phyloP scores from a whole-genome alignment of 2,888 invertebrate genomes.

The Epinotia bilunana region DNA sequence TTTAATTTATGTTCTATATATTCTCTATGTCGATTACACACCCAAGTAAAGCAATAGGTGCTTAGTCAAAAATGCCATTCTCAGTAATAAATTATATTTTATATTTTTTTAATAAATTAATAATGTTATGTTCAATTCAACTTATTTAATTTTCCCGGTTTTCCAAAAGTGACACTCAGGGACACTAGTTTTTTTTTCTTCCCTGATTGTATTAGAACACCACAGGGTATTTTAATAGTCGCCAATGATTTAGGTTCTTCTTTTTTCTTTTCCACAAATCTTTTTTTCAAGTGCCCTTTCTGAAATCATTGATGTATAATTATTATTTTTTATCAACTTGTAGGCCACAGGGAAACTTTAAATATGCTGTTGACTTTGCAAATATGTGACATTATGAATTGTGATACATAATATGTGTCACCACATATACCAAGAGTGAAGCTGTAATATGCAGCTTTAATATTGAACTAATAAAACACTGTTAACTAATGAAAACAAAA shows the following conservation, averaged over 20 bases:
- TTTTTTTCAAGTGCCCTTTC: slow-evolving; percentile 48
- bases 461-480: slow-evolving; percentile 22
- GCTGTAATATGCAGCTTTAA: slow-evolving; percentile 4
- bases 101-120: slow-evolving; percentile 34
- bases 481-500: slow-evolving; percentile 17
- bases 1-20: slow-evolving; percentile 75
- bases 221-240: slow-evolving; percentile 62
- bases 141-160: slow-evolving; percentile 47
- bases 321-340: background rate
- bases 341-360: background rate
- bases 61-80: slow-evolving; percentile 43
- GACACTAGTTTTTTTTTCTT: slow-evolving; percentile 61
- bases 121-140: background rate
- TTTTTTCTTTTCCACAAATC: slow-evolving; percentile 37
- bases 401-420: background rate
- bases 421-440: background rate
- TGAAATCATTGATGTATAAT: slow-evolving; percentile 52
- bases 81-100: slow-evolving; percentile 37
- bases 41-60: slow-evolving; percentile 61
- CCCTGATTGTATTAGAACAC: slow-evolving; percentile 61
- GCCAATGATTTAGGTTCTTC: slow-evolving; percentile 54
- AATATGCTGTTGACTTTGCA: background rate
- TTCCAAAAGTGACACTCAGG: slow-evolving; percentile 65
- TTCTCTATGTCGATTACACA: slow-evolving; percentile 74
- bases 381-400: background rate